phyloP scores from a whole-genome alignment of 2,113 vertebrate species.

The Lepus timidus region DNA sequence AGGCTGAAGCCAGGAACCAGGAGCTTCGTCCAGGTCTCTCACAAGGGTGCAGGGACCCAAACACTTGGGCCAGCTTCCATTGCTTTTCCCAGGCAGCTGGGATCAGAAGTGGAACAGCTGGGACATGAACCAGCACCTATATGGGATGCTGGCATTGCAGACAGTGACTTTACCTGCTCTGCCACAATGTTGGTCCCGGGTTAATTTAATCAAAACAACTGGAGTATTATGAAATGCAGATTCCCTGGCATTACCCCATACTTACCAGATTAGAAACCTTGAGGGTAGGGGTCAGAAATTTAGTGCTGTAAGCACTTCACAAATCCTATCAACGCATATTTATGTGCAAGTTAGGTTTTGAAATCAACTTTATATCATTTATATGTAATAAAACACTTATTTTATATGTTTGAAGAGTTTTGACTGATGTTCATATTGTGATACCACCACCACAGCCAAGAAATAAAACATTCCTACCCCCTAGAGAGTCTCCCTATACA shows the following conservation, averaged over 20 bases:
- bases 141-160: no score
- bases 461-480: not conserved
- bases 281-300: not conserved
- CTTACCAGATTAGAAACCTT: slow-evolving; percentile 43
- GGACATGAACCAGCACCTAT: no score
- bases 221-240: slow-evolving; percentile 25
- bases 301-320: not conserved
- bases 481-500: not conserved
- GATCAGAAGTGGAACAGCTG: no score
- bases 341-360: slow-evolving; percentile 48
- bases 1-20: no score
- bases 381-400: not conserved
- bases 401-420: slow-evolving; percentile 54
- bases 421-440: slow-evolving; percentile 7
- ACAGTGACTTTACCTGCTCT: no score
- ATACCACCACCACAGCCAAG: not conserved
- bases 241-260: not conserved
- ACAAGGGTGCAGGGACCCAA: no score
- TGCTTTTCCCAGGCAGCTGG: no score
- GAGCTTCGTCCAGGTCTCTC: no score
- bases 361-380: slow-evolving; percentile 45
- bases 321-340: slow-evolving; percentile 41
- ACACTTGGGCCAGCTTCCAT: no score
- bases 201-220: not conserved
- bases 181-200: no score